These are phyloP conservation scores for Herpetotheres cachinnans DNA, from an alignment of 2,113 vertebrate genomes.

Conservation along the genomic window DNA sequence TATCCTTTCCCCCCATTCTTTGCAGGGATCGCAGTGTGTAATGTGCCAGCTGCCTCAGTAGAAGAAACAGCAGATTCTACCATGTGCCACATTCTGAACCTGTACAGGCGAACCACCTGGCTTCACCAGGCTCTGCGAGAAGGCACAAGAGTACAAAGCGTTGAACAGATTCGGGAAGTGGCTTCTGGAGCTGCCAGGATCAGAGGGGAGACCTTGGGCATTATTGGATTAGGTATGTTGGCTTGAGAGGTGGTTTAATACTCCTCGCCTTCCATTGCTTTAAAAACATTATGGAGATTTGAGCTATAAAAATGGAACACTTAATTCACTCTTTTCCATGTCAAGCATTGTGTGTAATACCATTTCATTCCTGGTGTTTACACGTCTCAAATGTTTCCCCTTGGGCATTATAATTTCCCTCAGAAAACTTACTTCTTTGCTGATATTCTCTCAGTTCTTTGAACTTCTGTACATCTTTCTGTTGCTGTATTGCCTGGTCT, in stretches of 20 bases:
- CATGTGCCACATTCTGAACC: slow-evolving; percentile 95
- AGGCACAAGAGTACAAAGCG: slow-evolving; percentile 93
- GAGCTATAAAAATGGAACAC: neutral
- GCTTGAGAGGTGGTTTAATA: fast-evolving
- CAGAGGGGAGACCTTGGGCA: slow-evolving; percentile 94
- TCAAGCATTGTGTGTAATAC: neutral
- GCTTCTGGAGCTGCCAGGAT: slow-evolving; percentile 95
- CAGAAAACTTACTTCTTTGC: neutral
- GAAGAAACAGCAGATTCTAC: slow-evolving; percentile 97
- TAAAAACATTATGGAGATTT: neutral
- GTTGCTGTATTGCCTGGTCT: neutral
- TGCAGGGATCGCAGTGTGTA: slow-evolving; percentile 95
- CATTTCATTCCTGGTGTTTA: neutral
- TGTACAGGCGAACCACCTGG: slow-evolving; percentile 96
- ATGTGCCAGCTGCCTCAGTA: slow-evolving; percentile 94
- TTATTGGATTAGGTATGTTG: slow-evolving; percentile 88
- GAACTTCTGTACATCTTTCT: neutral
- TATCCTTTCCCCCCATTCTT: neutral
- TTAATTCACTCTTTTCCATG: neutral
- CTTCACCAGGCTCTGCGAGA: slow-evolving; percentile 95
- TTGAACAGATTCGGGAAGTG: slow-evolving; percentile 97
- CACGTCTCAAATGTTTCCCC: neutral
- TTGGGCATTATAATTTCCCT: neutral
- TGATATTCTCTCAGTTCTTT: neutral
- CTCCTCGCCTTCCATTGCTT: fast-evolving